phyloP scores from a whole-genome alignment of 2,888 invertebrate genomes.

The Cryptophagus acutangulus region DNA sequence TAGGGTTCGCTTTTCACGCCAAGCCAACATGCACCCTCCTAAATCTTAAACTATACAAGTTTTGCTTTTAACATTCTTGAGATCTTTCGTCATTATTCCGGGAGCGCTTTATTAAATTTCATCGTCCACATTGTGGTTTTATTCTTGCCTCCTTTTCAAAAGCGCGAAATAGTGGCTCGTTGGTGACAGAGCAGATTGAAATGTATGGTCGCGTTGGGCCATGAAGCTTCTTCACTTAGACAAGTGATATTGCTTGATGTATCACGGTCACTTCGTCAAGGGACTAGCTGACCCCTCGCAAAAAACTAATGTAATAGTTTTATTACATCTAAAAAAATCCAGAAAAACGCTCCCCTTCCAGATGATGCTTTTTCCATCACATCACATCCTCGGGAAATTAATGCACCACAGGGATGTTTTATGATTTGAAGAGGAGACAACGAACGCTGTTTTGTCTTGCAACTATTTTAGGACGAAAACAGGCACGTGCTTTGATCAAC shows the following conservation, averaged over 20 bases:
- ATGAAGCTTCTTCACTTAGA: constrained; percentile 43
- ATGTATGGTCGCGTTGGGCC: constrained; percentile 47
- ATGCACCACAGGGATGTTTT: constrained; percentile 30
- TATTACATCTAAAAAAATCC: constrained; percentile 33
- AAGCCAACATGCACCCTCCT: too few relatives aligned
- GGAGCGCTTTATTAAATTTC: too few relatives aligned
- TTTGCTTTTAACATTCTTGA: too few relatives aligned
- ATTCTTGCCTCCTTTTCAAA: too few relatives aligned
- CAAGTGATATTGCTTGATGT: constrained; percentile 51
- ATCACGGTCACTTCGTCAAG: constrained; percentile 49
- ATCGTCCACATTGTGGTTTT: too few relatives aligned
- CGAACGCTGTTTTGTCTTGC: constrained; percentile 33
- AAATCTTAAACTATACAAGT: too few relatives aligned
- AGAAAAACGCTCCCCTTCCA: background rate
- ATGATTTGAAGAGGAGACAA: constrained; percentile 31
- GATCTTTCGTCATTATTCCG: too few relatives aligned
- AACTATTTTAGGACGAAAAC: constrained; percentile 34
- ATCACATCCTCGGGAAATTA: constrained; percentile 32
- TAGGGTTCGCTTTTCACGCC: too few relatives aligned
- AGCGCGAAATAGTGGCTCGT: too few relatives aligned
- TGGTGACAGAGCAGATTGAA: constrained; percentile 48
- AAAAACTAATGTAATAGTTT: constrained; percentile 50
- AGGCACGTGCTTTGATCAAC: too few relatives aligned
- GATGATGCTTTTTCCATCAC: constrained; percentile 29
- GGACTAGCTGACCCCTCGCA: constrained; percentile 41